These are phyloP conservation scores for Champsocephalus esox DNA, from an alignment of 2,797 vertebrate species.

Conservation along the genomic window DNA sequence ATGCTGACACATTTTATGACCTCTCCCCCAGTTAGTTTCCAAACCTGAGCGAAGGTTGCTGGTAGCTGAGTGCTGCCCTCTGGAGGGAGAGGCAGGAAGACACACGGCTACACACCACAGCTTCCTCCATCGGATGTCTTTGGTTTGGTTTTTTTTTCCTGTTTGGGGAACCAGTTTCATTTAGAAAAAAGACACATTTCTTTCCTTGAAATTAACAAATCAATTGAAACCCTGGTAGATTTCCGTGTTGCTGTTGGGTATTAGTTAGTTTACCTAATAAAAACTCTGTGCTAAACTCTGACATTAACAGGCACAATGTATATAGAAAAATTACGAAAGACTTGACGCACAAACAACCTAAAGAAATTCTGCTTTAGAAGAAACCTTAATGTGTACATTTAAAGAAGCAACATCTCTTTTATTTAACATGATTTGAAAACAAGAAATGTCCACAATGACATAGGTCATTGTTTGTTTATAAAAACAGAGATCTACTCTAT, in stretches of 20 bases:
- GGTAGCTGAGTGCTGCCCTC: constrained; percentile 54
- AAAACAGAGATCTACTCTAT: neutral
- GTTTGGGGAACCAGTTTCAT: neutral
- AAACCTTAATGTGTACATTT: neutral
- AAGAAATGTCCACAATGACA: neutral
- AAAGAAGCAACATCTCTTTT: constrained; percentile 7
- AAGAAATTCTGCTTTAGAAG: constrained; percentile 18
- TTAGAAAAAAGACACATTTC: neutral
- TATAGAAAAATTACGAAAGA: constrained; percentile 20
- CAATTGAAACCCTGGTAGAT: constrained; percentile 19
- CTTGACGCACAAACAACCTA: constrained; percentile 20
- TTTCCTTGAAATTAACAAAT: neutral
- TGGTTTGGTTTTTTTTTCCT: constrained; percentile 12
- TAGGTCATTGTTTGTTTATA: constrained; percentile 9
- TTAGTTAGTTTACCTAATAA: constrained; percentile 6
- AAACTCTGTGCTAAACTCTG: constrained; percentile 15
- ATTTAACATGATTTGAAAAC: neutral
- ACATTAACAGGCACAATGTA: constrained; percentile 53
- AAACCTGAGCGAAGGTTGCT: neutral
- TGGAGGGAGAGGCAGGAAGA: constrained; percentile 41
- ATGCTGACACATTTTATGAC: constrained; percentile 34
- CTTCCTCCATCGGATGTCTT: neutral
- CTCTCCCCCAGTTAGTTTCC: constrained; percentile 36
- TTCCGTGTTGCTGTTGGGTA: constrained; percentile 14
- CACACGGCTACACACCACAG: neutral